Percentiles rank a stretch among this genome's conserved stretches.
Conservation (phyloP, 2,888 invertebrate genomes). For the Sinodicranocentrus sp. region DNA sequence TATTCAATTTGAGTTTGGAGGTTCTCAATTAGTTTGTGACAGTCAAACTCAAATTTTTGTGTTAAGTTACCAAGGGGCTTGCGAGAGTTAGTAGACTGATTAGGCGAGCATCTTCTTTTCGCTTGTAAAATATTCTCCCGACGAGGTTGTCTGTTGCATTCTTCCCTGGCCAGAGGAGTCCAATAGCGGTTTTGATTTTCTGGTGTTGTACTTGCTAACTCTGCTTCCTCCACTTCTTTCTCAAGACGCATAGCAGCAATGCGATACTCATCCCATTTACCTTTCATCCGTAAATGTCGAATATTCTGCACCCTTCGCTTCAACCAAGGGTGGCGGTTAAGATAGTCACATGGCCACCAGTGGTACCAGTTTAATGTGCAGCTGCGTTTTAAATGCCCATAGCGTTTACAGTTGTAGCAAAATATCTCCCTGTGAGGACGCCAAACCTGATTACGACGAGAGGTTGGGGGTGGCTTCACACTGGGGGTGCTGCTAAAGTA, state of each 20-base stretch:
- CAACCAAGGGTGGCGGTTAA: conserved; percentile 29
- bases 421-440: background rate
- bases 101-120: background rate
- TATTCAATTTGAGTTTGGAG: conserved; percentile 17
- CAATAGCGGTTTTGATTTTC: background rate
- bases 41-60: conserved; percentile 10
- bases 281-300: background rate
- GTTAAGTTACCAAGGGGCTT: background rate
- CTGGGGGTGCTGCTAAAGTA: conserved; percentile 4
- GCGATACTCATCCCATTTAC: conserved; percentile 1
- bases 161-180: background rate
- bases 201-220: background rate
- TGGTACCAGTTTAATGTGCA: conserved; percentile 8
- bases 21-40: conserved; percentile 10
- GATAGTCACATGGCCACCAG: conserved; percentile 44
- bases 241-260: background rate
- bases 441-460: background rate
- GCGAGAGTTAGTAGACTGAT: background rate
- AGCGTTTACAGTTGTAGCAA: conserved; percentile 48
- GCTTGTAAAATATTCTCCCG: conserved; percentile 18
- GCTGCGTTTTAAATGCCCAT: conserved; percentile 8
- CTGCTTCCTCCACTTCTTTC: conserved; percentile 21
- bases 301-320: background rate
- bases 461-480: background rate
- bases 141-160: background rate